These are phyloP conservation scores for Andinoacara biseriatus DNA, from an alignment of 2,113 vertebrate genomes.

Conservation along the genomic window DNA sequence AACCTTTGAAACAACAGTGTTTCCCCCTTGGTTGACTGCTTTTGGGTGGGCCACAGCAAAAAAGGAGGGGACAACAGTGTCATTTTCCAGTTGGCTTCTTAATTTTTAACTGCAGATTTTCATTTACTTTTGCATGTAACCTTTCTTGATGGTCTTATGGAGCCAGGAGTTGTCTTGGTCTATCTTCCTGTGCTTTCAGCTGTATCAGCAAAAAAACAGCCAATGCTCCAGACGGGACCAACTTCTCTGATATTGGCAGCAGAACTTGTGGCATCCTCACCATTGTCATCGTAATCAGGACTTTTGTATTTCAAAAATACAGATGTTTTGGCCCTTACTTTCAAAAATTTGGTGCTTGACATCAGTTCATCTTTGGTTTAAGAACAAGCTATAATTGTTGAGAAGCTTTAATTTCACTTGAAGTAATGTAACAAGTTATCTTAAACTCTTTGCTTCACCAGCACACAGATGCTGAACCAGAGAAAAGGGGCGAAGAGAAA, in stretches of 20 bases:
- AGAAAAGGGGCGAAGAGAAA: not conserved
- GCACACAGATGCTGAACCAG: not conserved
- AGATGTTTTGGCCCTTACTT: not conserved
- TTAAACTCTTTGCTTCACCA: not conserved
- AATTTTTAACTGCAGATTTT: not conserved
- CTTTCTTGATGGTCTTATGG: not conserved
- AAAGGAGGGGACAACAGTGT: not conserved
- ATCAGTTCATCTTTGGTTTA: not conserved
- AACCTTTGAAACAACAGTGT: not conserved
- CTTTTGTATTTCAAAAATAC: not conserved
- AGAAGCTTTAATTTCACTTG: not conserved
- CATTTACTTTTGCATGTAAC: not conserved
- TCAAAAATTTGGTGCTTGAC: not conserved
- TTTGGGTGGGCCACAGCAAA: not conserved
- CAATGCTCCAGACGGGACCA: not conserved
- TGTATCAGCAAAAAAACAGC: not conserved
- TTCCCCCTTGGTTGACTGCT: not conserved
- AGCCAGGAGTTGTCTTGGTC: not conserved
- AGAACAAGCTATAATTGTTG: not conserved
- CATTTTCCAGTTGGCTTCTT: not conserved
- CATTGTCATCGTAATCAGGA: not conserved
- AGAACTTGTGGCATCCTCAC: not conserved
- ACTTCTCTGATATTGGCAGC: not conserved
- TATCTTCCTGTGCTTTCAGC: not conserved
- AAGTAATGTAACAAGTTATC: not conserved